A percentile compares a stretch with the other conserved stretches of the same genome.
phyloP scores from a whole-genome alignment of 2,888 invertebrate genomes.

The Leptopterna dolabrata region DNA sequence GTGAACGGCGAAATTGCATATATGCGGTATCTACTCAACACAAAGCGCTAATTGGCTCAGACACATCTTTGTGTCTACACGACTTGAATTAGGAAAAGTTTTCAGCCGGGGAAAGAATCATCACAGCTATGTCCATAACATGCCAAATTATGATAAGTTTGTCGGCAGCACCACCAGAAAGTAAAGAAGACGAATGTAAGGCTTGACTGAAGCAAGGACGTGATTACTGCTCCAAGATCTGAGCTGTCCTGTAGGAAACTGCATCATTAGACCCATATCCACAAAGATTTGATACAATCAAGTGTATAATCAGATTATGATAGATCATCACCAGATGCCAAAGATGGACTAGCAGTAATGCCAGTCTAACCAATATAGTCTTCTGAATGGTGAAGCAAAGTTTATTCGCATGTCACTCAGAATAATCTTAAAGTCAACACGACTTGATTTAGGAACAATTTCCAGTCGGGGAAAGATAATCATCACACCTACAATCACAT shows the following conservation, averaged over 20 bases:
- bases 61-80: neutral
- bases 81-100: neutral
- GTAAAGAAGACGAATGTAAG: too few relatives aligned
- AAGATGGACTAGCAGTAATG: neutral
- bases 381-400: too few relatives aligned
- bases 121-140: too few relatives aligned
- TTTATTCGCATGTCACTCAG: neutral
- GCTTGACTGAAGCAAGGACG: too few relatives aligned
- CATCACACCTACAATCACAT: neutral
- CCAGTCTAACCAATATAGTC: too few relatives aligned
- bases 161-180: too few relatives aligned
- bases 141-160: too few relatives aligned
- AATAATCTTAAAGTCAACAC: neutral
- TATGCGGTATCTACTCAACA: too few relatives aligned
- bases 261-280: conserved; percentile 19
- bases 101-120: neutral
- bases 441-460: neutral
- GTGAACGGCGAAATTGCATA: too few relatives aligned
- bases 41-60: neutral
- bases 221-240: too few relatives aligned
- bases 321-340: conserved; percentile 9
- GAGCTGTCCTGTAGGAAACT: neutral
- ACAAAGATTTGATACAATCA: neutral
- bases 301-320: neutral
- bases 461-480: neutral